Evolutionary conservation across 2,113 vertebrate species (phyloP).

Genomic region (Cinclus mexicanus): DNA sequence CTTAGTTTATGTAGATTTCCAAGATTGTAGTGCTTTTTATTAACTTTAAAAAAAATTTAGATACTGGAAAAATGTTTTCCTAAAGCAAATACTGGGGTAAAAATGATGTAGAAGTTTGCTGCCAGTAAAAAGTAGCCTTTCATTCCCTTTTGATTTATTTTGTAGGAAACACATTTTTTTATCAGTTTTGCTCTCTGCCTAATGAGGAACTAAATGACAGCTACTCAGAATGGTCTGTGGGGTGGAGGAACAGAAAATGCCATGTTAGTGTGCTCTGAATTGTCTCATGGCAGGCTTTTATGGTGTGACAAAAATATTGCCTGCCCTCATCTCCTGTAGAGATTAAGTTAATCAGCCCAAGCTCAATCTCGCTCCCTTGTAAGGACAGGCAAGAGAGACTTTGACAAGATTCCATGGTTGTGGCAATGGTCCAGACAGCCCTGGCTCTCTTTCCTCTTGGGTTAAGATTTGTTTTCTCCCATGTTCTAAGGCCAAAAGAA

Average conservation of each 20-base stretch:
- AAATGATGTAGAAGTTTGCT: neutral
- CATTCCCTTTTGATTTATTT: neutral
- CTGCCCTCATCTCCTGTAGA: neutral
- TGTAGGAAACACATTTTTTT: neutral
- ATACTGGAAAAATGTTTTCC: neutral
- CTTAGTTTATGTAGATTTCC: neutral
- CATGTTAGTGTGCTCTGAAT: neutral
- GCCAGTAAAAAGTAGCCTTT: neutral
- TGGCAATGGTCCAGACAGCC: slow-evolving; percentile 19
- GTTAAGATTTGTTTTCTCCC: slow-evolving; percentile 8
- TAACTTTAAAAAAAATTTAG: neutral
- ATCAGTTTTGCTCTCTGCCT: neutral
- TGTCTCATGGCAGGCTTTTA: neutral
- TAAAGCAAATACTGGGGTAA: neutral
- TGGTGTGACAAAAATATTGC: neutral
- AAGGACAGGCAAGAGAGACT: slow-evolving; percentile 37
- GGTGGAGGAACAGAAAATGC: neutral
- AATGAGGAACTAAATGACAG: neutral
- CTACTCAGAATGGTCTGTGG: neutral
- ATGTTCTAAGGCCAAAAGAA: neutral
- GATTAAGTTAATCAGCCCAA: slow-evolving; percentile 37
- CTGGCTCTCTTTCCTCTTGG: slow-evolving; percentile 18
- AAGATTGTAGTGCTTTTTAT: neutral
- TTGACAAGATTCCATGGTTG: slow-evolving; percentile 4
- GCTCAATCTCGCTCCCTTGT: slow-evolving; percentile 38